Conservation (phyloP, 37 sponge, comb jelly and placozoan species). For the Tethya wilhelma region DNA sequence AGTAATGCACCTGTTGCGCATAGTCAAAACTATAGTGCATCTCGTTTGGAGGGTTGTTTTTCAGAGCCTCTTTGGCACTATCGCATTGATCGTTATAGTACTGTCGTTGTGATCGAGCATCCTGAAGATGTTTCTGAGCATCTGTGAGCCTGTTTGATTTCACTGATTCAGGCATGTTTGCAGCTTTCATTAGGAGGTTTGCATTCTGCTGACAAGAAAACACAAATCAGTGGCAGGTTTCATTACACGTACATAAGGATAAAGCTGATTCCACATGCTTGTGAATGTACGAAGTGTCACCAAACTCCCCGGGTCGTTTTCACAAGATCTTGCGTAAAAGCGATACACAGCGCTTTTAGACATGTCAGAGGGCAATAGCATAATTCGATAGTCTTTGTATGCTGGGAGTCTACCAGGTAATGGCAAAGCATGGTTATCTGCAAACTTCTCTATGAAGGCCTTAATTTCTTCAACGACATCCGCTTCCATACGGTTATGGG, state of each 20-base stretch:
- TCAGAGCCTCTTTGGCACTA: background rate
- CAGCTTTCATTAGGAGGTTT: background rate
- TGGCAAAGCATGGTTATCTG: conserved; percentile 32
- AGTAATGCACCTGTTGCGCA: conserved; percentile 31
- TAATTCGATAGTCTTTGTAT: background rate
- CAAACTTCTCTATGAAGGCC: conserved; percentile 22
- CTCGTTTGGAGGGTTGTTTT: background rate
- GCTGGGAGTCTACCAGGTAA: conserved; percentile 30
- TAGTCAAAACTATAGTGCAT: conserved; percentile 49
- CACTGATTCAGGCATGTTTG: background rate
- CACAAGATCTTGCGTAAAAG: background rate
- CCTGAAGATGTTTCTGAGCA: background rate
- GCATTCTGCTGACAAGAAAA: conserved; percentile 1
- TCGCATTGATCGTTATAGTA: background rate
- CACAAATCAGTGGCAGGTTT: conserved; percentile 20
- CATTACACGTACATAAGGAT: background rate
- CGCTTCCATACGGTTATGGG: background rate
- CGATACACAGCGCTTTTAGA: conserved; percentile 2
- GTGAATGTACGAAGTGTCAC: background rate
- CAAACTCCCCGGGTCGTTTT: background rate
- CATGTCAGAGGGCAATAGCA: conserved; percentile 19
- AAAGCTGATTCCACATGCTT: background rate
- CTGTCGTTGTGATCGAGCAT: background rate
- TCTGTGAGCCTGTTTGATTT: background rate
- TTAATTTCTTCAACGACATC: background rate